Evolutionary conservation across 1,140 invertebrate genomes (phyloP).

Genomic region (Anoplolepis gracilipes): DNA sequence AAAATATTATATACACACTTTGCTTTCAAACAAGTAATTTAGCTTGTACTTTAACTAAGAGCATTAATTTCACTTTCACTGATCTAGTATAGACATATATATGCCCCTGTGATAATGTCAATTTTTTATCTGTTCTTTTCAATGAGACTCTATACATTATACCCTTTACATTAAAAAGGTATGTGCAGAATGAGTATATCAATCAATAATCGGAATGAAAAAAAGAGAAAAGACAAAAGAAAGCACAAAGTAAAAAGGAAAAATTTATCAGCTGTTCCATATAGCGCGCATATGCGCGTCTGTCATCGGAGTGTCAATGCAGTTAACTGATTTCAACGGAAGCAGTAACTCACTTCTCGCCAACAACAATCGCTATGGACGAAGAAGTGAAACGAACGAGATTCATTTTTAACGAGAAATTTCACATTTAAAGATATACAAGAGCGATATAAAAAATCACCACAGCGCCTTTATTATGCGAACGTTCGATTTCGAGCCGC

Average conservation of each 20-base stretch:
- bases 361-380: background rate
- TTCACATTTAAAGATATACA: background rate
- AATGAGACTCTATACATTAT: background rate
- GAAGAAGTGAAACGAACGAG: background rate
- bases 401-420: background rate
- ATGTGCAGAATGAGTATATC: background rate
- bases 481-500: constrained; percentile 20
- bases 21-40: background rate
- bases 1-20: background rate
- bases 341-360: constrained; percentile 9
- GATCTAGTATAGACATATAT: background rate
- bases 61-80: background rate
- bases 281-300: constrained; percentile 7
- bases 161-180: background rate
- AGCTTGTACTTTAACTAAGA: background rate
- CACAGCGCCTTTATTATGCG: background rate
- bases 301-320: constrained; percentile 35
- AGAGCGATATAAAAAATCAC: background rate
- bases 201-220: constrained; percentile 11
- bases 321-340: background rate
- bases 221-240: background rate
- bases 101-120: background rate
- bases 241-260: background rate
- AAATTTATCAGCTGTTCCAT: constrained; percentile 40
- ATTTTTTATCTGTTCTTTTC: constrained; percentile 27